Conservation (phyloP, 2,797 vertebrate species). For the Anniella stebbinsi region DNA sequence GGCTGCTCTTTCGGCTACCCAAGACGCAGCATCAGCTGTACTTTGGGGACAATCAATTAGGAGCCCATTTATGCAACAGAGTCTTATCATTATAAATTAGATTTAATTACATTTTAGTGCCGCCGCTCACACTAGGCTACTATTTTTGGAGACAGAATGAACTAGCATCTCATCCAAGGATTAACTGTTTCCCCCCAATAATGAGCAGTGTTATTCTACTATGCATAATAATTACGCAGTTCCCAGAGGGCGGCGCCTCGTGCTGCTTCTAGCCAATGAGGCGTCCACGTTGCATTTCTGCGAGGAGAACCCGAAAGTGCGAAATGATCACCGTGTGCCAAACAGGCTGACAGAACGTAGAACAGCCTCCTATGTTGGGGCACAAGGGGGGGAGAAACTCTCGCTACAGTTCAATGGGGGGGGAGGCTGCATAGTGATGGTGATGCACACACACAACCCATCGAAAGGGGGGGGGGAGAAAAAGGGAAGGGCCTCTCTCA, state of each 20-base stretch:
- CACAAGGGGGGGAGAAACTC: neutral
- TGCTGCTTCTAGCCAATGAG: neutral
- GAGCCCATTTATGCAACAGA: conserved; percentile 14
- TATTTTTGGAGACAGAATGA: conserved; percentile 16
- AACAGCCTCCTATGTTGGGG: neutral
- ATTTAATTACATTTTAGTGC: conserved; percentile 11
- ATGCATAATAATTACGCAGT: neutral
- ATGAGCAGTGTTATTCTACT: neutral
- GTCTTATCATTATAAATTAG: conserved; percentile 13
- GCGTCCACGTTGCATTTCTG: neutral
- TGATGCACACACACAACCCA: no score
- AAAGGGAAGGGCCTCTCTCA: neutral
- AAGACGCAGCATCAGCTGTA: neutral
- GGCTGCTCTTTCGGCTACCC: neutral
- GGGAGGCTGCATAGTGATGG: neutral
- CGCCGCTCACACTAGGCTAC: neutral
- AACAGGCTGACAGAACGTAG: neutral
- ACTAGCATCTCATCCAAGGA: neutral
- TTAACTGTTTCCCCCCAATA: neutral
- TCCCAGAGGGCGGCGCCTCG: neutral
- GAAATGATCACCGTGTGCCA: neutral
- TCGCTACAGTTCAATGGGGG: neutral
- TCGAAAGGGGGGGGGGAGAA: no score
- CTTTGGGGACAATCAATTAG: conserved; percentile 1
- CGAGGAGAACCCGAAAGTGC: neutral